Base-by-base conservation (phyloP, 2,797 vertebrate species). In the Acanthurus lineatus region DNA sequence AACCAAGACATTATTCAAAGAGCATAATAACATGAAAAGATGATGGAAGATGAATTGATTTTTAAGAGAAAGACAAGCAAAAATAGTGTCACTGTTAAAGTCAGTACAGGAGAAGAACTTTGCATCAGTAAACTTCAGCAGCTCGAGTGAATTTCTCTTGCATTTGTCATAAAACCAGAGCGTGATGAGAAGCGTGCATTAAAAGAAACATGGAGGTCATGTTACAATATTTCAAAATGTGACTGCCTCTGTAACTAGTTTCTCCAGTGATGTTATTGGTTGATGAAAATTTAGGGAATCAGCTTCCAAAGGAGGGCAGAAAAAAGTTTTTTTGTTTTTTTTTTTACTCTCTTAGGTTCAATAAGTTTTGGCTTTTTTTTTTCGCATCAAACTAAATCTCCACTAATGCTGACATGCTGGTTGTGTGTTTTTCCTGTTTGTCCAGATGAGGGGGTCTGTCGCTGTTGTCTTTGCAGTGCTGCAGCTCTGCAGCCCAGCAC, bases 381-480 rank as follows among this genome's bases (percentile, higher is more conserved):
- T 16, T 47, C 15, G 25, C 32, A 38, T 49, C 53, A 57, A 3
- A 17, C 12, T 45, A 16, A 45, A 35, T 42, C 9, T 28, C 25
- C 20, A 1, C 54, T 44, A 22, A 17, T 58, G 28, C 35, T 48
- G 12, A 71, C 48, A 4, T 17, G 19, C 32, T 0, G 2, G 1
- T 49, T 32, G 28, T 52, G 20, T 69, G 42, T 88, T 73, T 48
- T 60, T 12, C 5, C 2, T 47, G 10, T 82, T 48, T 72, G 68
- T 78, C 20, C 90, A 94, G 94, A 95, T 94, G 94, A 88, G 76
- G 89, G 56, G 86, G 64, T 59, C 76, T n/a, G 68, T 91, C 0
- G 48, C 69, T 49, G 84, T 89, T 35, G 54, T 92, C 67, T 44
- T 92, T 48, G 25, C 45, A 3, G 0, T 88, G 63, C 78, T 95